phyloP scores from a whole-genome alignment of 2,797 vertebrate genomes.

The Holocentrus rufus region DNA sequence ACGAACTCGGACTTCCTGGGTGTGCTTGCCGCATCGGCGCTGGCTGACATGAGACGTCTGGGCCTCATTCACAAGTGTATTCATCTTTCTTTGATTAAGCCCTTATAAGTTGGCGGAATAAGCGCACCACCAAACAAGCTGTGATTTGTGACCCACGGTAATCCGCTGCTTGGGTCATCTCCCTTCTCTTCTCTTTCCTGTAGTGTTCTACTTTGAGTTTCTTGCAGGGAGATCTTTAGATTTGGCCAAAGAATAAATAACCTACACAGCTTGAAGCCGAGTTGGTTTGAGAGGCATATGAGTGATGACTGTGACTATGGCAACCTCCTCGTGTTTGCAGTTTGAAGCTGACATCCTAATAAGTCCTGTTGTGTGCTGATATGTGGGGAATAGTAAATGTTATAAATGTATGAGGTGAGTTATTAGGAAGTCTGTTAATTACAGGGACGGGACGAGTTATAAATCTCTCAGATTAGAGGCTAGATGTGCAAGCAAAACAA shows the following conservation, averaged over 20 bases:
- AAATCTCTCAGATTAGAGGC: constrained; percentile 82
- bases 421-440: constrained; percentile 82
- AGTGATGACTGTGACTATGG: constrained; percentile 79
- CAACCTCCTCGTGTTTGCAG: constrained; percentile 78
- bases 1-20: constrained; percentile 61
- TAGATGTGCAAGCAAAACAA: constrained; percentile 75
- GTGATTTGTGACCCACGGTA: constrained; percentile 65
- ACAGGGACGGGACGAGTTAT: constrained; percentile 74
- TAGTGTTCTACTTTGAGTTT: constrained; percentile 66
- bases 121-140: constrained; percentile 68
- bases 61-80: constrained; percentile 36
- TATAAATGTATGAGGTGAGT: constrained; percentile 78
- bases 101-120: constrained; percentile 45
- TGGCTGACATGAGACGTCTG: constrained; percentile 35
- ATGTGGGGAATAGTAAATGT: constrained; percentile 77
- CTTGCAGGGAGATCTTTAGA: constrained; percentile 68
- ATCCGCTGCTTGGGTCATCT: constrained; percentile 58
- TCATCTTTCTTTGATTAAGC: constrained; percentile 54
- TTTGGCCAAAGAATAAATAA: constrained; percentile 73
- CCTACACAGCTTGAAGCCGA: constrained; percentile 67
- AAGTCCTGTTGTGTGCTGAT: constrained; percentile 74
- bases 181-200: constrained; percentile 61
- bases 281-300: constrained; percentile 67
- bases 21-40: constrained; percentile 47
- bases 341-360: constrained; percentile 73